Evolutionary conservation across 2,888 invertebrate genomes (phyloP), one percentile per base, ranked within the genome.

Genomic region (Hedychridium roseum): DNA sequence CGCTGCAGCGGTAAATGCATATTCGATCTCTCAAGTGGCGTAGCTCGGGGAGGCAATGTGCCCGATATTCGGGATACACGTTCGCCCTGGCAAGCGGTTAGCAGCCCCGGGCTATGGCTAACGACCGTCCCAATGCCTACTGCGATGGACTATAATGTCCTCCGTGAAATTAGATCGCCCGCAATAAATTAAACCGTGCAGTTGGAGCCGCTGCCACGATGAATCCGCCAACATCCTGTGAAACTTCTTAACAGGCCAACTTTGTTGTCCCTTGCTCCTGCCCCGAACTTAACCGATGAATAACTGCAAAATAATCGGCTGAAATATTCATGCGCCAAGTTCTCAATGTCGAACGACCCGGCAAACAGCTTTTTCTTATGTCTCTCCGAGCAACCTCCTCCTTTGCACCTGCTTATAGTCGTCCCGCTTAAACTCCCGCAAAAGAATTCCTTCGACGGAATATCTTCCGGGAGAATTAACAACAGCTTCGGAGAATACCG

Each of bases 251-350:
- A 69, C 64, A 60, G 43, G 46, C 56, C 43, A 59, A 63, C 63
- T 57, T 66, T 60, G 53, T 64, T 59, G 51, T 52, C 17, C 31
- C 42, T 42, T 23, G 43, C 30, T 21, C 47, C 43, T 50, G 57
- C 37, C 54, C 41, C 44, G 43, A 70, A 71, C 64, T 70, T 70
- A 65, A 57, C 61, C 68, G 62, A 73, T 70, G 71, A 71, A 69
- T 71, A 71, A 70, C 64, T 67, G 61, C 59, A 57, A 71, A 73
- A 73, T 71, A 72, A 73, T 71, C 68, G 66, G 64, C 61, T 71
- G 67, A 70, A 71, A 67, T 71, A 73, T 73, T 71, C 73, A 73
- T 73, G 59, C 52, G 63, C 28, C 54, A n/a, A n/a, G n/a, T n/a
- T n/a, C n/a, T n/a, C n/a, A n/a, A n/a, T n/a, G n/a, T n/a, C n/a